Evolutionary conservation across 2,888 invertebrate genomes (phyloP), one percentile per base, ranked within the genome.

Genomic region (Aporophyla lueneburgensis): DNA sequence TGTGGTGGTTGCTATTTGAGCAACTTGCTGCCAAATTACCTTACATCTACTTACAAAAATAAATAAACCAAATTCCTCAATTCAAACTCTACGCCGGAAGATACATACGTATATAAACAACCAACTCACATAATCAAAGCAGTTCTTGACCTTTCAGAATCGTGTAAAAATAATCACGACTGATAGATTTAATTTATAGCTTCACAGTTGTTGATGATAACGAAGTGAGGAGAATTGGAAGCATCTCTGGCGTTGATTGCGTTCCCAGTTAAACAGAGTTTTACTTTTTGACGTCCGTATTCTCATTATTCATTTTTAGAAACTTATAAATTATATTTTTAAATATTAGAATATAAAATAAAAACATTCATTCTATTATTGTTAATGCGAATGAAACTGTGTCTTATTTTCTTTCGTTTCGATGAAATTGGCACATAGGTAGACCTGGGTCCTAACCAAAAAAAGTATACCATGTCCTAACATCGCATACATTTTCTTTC

Each of bases 101-200:
- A 54, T 69, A 40, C 49, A 33, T 12, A 33, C 0, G 6, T 53
- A 59, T 27, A 54, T 67, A 68, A 80, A 75, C 66, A 80, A 75
- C 49, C 27, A 51, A 59, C 49, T 33, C 24, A 5, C 14, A 14
- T 33, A 67, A 71, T 68, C 58, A 51, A 70, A 80, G 59, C 16
- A 61, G 70, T 58, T 80, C 56, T 70, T 80, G 75, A 80, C 69
- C 66, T 80, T 75, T 70, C 43, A 19, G 56, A 70, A 70, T 56
- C 54, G 54, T 66, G 59, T 66, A 66, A 80, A 79, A 76, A 76
- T 66, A 80, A 70, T 71, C 54, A 76, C 58, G 49, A 58, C 76
- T 71, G 62, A 74, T 69, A 58, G 46, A 66, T 80, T 75, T 21
- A 69, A 76, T 81, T 80, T 71, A 81, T 63, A 24, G 67, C 81